These are phyloP conservation scores for Recurvirostra avosetta DNA, from an alignment of 2,113 vertebrate genomes.

Conservation along the genomic window DNA sequence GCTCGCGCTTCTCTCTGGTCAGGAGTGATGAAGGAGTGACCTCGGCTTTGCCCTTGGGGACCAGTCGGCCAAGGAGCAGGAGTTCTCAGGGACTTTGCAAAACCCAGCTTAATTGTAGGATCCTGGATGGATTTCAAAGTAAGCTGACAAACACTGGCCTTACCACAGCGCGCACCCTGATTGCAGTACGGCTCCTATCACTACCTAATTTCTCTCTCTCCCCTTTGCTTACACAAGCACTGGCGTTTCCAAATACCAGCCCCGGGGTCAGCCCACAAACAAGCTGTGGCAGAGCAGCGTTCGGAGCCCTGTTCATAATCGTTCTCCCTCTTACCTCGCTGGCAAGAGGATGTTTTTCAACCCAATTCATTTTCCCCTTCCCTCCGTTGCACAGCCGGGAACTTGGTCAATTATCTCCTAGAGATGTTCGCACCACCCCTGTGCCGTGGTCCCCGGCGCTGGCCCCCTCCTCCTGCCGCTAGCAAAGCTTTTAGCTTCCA, in stretches of 20 bases:
- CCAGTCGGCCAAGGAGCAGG: neutral
- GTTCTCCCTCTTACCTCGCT: neutral
- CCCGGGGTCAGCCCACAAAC: neutral
- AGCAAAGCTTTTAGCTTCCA: neutral
- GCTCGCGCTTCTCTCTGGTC: neutral
- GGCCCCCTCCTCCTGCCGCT: neutral
- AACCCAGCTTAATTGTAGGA: neutral
- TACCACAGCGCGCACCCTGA: neutral
- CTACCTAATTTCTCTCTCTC: neutral
- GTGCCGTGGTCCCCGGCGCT: accelerated
- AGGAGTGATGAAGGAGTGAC: neutral
- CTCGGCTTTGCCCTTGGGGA: neutral
- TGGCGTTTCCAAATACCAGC: neutral
- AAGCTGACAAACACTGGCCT: accelerated
- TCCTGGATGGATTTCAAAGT: neutral
- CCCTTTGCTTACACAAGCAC: neutral
- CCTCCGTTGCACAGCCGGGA: neutral
- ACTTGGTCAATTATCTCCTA: neutral
- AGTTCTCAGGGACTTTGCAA: neutral
- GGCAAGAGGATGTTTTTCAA: neutral
- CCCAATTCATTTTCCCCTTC: neutral
- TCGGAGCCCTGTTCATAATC: accelerated
- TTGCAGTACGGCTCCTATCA: neutral
- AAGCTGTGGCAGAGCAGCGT: neutral
- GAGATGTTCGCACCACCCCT: accelerated